Base-by-base conservation (phyloP, 1,140 invertebrate genomes). In the Zaprionus ornatus region DNA sequence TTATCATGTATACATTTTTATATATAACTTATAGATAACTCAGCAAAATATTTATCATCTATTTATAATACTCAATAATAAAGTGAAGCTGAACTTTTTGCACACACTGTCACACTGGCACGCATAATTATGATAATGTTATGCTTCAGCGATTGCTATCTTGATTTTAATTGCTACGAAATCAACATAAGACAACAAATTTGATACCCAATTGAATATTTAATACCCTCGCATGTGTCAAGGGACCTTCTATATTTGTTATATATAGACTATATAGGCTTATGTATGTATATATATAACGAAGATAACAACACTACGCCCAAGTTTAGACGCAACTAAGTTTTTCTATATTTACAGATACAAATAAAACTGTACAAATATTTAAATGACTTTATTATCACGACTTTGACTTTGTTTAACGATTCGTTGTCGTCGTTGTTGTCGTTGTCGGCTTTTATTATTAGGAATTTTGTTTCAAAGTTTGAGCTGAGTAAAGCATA, bases 371-470 rank as follows among this genome's bases (percentile, higher is more conserved):
- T 45, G 40, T 17, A 45, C 65, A 74, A 70, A 70, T 70, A 74
- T 74, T 74, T 74, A 70, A 69, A 74, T 74, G 40, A 17, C 32
- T 69, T 57, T 63, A 74, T 63, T 63, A 70, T 57, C 72, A 70
- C 66, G 72, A 74, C 55, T 70, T 74, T 74, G 70, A 67, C 65
- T 74, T 69, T 74, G 66, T 63, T 74, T 62, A 74, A 57, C 52
- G 42, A 45, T 68, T 61, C 37, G 40, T 45, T 4, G 37, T 40
- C 2, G 15, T n/a, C 6, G 37, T 40, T 2, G 27, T 29, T 9
- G 27, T 21, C 19, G 48, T 37, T 66, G 42, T 68, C 50, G 35
- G 13, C 12, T 48, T 74, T 68, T 67, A 72, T 56, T 59, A 66
- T 66, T 57, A 66, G 40, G 42, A 32, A 50, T 72, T 50, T 35